Conservation (phyloP, 2,888 invertebrate genomes). For the Drosophila yooni region DNA sequence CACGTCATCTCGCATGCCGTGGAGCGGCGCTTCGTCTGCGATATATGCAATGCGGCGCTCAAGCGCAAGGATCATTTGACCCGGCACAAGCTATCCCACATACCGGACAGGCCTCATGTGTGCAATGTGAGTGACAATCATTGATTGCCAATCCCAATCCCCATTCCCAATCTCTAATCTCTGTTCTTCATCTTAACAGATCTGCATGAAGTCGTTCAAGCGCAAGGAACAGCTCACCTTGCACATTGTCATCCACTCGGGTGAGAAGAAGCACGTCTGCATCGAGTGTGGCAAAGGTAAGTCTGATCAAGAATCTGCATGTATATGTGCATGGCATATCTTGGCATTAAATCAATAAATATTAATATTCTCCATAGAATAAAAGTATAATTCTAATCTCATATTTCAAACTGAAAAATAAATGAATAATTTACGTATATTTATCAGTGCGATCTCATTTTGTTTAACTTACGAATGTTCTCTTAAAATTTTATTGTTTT, state of each 20-base stretch:
- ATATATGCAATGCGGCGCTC: slow-evolving; percentile 94
- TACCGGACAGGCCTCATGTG: slow-evolving; percentile 94
- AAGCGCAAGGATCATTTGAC: slow-evolving; percentile 95
- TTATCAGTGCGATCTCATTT: too few relatives aligned
- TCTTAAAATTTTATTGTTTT: too few relatives aligned
- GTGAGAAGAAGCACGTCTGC: slow-evolving; percentile 94
- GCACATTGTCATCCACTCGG: slow-evolving; percentile 95
- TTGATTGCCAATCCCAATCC: not conserved
- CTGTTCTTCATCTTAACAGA: slow-evolving; percentile 66
- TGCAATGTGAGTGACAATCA: slow-evolving; percentile 87
- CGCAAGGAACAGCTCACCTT: slow-evolving; percentile 94
- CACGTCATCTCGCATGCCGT: slow-evolving; percentile 94
- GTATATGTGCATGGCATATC: not conserved
- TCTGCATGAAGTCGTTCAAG: slow-evolving; percentile 94
- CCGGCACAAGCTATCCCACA: slow-evolving; percentile 94
- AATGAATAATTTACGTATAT: too few relatives aligned
- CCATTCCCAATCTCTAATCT: not conserved
- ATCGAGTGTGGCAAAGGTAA: slow-evolving; percentile 94
- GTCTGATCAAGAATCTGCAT: slow-evolving; percentile 8
- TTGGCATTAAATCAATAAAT: too few relatives aligned
- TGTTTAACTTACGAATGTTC: too few relatives aligned
- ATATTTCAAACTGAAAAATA: too few relatives aligned
- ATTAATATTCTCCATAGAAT: too few relatives aligned
- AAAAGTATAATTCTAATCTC: too few relatives aligned
- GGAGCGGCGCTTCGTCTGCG: slow-evolving; percentile 93